Evolutionary conservation across 1,140 invertebrate genomes (phyloP), one percentile per base, ranked within the genome.

Genomic region (Parapsyche elsis): DNA sequence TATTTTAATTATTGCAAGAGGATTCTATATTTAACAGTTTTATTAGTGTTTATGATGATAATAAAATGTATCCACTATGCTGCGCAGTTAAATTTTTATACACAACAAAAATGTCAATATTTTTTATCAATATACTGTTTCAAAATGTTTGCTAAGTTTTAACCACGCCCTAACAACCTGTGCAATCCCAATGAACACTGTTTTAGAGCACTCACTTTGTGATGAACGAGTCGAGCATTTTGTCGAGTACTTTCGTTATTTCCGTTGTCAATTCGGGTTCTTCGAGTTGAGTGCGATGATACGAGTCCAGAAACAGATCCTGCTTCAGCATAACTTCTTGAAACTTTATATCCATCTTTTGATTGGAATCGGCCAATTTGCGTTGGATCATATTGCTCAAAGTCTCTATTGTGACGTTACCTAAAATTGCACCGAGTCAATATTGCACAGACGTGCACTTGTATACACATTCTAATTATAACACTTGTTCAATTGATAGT

Each of bases 271-370:
- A 84, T 81, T 88, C 86, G 0, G 90, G 89, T 80, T 92, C 91
- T 83, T 92, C 90, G 59, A 89, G 88, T 83, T 92, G 91, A 26
- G 5, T 67, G 14, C 10, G 64, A 84, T 91, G 90, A 84, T 91
- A 92, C 14, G 89, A 90, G 83, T 91, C 90, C 26, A 91, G 84
- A 83, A 92, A 92, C 67, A 89, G 86, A 76, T 91, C 90, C 85
- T 93, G 92, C 19, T 88, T 87, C 9, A 89, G 85, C 21, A 91
- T 84, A 14, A 92, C 85, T 81, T 88, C 90, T 84, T 92, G 86
- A 84, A 90, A 88, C 79, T 86, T 87, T 12, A 80, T 80, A 78
- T 90, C 87, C 5, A 90, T 80, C 46, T 86, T 87, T 23, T 75
- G 82, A 24, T 84, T 83, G 9, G 86, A 26, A 12, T 88, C 85